Evolutionary conservation across 2,113 vertebrate genomes (phyloP).

Genomic region (Tautogolabrus adspersus): DNA sequence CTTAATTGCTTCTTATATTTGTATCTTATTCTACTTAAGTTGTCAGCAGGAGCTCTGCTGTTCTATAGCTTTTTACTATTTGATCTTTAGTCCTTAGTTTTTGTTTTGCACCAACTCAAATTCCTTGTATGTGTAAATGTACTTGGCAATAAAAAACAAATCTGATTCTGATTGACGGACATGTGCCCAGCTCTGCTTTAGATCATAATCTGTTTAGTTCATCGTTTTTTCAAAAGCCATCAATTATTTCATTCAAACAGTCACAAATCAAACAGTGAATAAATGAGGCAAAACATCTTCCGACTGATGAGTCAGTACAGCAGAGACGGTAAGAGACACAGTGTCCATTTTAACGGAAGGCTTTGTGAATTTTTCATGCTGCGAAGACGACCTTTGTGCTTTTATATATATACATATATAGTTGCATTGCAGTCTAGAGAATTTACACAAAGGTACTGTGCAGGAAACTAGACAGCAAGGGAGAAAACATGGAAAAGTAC

Average conservation of each 20-base stretch:
- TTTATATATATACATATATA: neutral
- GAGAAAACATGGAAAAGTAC: constrained; percentile 5
- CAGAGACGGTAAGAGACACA: neutral
- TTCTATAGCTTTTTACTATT: no score
- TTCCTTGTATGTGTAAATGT: no score
- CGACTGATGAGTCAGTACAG: constrained; percentile 11
- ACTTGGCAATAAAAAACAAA: no score
- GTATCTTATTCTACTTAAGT: no score
- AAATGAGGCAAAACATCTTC: constrained; percentile 5
- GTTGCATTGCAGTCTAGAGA: no score
- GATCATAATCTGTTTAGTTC: neutral
- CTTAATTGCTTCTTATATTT: no score
- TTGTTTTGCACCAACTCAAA: no score
- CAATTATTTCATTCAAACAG: constrained; percentile 12
- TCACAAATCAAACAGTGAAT: neutral
- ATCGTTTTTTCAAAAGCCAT: neutral
- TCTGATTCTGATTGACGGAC: no score
- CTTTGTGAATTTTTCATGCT: neutral
- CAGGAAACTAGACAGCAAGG: neutral
- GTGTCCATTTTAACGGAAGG: neutral
- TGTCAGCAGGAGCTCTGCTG: no score
- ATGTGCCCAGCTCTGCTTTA: no score
- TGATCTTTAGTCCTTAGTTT: no score
- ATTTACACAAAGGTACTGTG: neutral
- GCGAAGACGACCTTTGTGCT: constrained; percentile 1